Evolutionary conservation across 2,888 invertebrate species (phyloP).

Genomic region (Drosophila prostipennis): DNA sequence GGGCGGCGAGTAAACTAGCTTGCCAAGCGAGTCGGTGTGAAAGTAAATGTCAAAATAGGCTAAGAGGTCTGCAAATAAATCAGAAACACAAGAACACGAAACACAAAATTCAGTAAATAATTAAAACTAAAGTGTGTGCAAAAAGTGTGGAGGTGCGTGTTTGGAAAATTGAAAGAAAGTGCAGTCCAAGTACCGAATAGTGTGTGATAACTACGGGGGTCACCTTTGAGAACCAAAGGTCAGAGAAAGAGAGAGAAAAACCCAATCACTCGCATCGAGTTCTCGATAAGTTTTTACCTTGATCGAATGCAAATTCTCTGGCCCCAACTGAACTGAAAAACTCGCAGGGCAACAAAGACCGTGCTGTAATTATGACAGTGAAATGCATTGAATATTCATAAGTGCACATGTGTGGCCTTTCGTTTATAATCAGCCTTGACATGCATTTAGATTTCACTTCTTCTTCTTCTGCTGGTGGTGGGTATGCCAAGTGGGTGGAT

Average conservation of each 20-base stretch:
- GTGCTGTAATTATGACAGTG: constrained; percentile 71
- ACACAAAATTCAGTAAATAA: constrained; percentile 22
- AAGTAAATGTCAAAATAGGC: constrained; percentile 90
- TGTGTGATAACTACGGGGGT: constrained; percentile 27
- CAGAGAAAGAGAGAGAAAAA: neutral
- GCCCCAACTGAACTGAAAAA: constrained; percentile 5
- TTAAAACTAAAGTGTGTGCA: constrained; percentile 40
- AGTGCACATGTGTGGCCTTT: constrained; percentile 41
- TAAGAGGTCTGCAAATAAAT: constrained; percentile 88
- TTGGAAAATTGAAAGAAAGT: constrained; percentile 26
- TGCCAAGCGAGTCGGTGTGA: constrained; percentile 91
- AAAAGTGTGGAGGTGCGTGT: constrained; percentile 8
- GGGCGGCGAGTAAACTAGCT: constrained; percentile 88
- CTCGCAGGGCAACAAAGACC: constrained; percentile 39
- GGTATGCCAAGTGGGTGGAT: constrained; percentile 4
- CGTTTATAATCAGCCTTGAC: constrained; percentile 73
- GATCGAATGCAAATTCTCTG: constrained; percentile 24
- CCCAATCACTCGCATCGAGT: constrained; percentile 46
- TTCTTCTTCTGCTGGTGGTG: neutral
- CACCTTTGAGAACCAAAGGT: constrained; percentile 13
- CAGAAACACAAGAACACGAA: constrained; percentile 33
- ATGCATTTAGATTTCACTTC: constrained; percentile 56
- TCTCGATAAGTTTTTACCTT: constrained; percentile 67
- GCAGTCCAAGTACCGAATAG: constrained; percentile 42
- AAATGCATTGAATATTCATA: constrained; percentile 74